Base-by-base conservation (phyloP, 2,888 invertebrate species). In the Cataglyphis cursor region DNA sequence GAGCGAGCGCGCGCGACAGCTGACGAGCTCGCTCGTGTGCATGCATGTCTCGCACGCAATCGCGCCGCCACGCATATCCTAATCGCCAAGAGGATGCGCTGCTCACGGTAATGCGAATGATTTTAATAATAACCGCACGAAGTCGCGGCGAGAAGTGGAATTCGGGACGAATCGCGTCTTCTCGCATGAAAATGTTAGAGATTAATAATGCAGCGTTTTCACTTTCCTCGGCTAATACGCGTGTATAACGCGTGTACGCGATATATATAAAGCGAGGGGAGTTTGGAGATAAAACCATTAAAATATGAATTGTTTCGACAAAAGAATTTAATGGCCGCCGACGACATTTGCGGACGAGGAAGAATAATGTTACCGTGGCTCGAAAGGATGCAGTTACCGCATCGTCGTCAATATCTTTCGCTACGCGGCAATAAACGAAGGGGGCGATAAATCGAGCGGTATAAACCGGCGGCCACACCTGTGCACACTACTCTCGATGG, bases 401-500 rank as follows among this genome's bases (percentile, higher is more conserved):
- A 83, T 85, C 54, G 28, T 57, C 83, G 86, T 62, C 86, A 70
- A 86, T 89, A 83, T 86, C 78, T 74, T 72, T 85, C 74, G 54
- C 72, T 64, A 24, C 31, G 83, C 66, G 64, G 83, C 76, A 80
- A 84, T 85, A 90, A 90, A 87, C 86, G 86, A 90, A 84, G 82
- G 70, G 84, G 85, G 84, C 76, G 31, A 88, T 90, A 90, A 90
- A 90, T 90, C 88, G 90, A 87, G 86, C 84, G 86, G 82, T 81
- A 85, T 88, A 87, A 88, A 78, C 57, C 88, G 24, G 76, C 75
- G 86, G 86, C 86, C 90, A 90, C 90, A 90, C 88, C 89, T 90
- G 88, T 84, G 82, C 84, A 81, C 78, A 76, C 54, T 61, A 0
- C 12, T 57, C 12, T 57, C 54, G 3, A 81, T 83, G 85, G 83